A percentile compares a stretch with the other conserved stretches of the same genome.
Evolutionary conservation across 2,797 vertebrate species (phyloP).

Genomic region (Podarcis siculus): DNA sequence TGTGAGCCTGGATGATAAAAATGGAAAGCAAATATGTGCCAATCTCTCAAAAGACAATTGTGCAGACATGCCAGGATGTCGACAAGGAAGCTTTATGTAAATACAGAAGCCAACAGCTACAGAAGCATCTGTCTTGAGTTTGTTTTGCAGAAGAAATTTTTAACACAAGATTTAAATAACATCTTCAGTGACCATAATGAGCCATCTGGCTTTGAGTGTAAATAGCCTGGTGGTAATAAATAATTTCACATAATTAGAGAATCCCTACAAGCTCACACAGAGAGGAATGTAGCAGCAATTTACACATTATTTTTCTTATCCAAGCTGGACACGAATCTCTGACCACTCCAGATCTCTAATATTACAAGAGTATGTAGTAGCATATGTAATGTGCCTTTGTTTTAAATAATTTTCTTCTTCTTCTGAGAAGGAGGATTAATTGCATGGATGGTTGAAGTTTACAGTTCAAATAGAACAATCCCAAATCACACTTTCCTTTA

Average conservation of each 20-base stretch:
- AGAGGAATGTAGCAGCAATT: conserved; percentile 24
- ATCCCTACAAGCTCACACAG: conserved; percentile 15
- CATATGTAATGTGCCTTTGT: conserved; percentile 19
- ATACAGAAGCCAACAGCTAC: not conserved
- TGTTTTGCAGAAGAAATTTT: not conserved
- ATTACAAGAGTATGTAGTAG: conserved; percentile 30
- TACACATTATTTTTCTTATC: conserved; percentile 4
- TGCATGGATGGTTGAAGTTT: conserved; percentile 11
- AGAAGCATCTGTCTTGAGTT: not conserved
- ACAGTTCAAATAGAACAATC: conserved; percentile 41
- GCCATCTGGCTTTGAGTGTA: not conserved
- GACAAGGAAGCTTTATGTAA: not conserved
- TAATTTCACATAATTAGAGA: not conserved
- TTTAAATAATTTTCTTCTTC: conserved; percentile 5
- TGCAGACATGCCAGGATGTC: not conserved
- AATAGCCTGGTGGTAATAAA: conserved; percentile 2
- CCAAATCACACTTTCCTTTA: conserved; percentile 9
- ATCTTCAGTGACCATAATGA: conserved; percentile 37
- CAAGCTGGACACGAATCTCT: not conserved
- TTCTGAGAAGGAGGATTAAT: conserved; percentile 17
- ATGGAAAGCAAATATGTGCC: not conserved
- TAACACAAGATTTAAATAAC: conserved; percentile 2
- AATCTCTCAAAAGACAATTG: not conserved
- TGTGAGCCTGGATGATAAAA: not conserved
- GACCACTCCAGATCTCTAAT: conserved; percentile 27